Evolutionary conservation across 2,797 vertebrate genomes (phyloP).

Genomic region (Carapus acus): DNA sequence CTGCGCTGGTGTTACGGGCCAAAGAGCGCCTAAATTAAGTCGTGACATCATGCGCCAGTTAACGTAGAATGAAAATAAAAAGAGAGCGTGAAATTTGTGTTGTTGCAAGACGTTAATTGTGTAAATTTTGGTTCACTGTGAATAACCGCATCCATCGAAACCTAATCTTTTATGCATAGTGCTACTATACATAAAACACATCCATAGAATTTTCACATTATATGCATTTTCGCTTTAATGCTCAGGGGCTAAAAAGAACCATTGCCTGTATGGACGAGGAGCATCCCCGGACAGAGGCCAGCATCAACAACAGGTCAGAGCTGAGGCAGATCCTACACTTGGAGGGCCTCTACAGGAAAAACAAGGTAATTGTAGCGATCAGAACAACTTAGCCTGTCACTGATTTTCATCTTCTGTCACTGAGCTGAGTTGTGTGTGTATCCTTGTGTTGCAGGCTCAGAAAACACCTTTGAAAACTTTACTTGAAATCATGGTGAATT

Average conservation of each 20-base stretch:
- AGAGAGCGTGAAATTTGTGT: too few relatives aligned
- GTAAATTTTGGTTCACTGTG: too few relatives aligned
- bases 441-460: constrained; percentile 66
- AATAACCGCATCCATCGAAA: too few relatives aligned
- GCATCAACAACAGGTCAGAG: constrained; percentile 85
- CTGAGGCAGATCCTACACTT: constrained; percentile 80
- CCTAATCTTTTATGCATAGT: too few relatives aligned
- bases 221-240: background rate
- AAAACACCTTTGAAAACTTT: constrained; percentile 83
- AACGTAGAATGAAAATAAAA: background rate
- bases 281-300: constrained; percentile 79
- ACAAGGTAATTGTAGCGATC: constrained; percentile 74
- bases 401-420: background rate
- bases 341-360: constrained; percentile 80
- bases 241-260: constrained; percentile 86
- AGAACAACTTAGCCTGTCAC: too few relatives aligned
- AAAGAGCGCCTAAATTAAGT: background rate
- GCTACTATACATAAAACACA: too few relatives aligned
- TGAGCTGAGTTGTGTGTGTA: background rate
- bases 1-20: background rate
- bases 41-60: background rate
- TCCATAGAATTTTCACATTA: too few relatives aligned
- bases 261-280: constrained; percentile 85
- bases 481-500: constrained; percentile 87
- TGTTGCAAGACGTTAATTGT: too few relatives aligned